Base-by-base conservation (phyloP, 2,113 vertebrate genomes). In the Pogona vitticeps region DNA sequence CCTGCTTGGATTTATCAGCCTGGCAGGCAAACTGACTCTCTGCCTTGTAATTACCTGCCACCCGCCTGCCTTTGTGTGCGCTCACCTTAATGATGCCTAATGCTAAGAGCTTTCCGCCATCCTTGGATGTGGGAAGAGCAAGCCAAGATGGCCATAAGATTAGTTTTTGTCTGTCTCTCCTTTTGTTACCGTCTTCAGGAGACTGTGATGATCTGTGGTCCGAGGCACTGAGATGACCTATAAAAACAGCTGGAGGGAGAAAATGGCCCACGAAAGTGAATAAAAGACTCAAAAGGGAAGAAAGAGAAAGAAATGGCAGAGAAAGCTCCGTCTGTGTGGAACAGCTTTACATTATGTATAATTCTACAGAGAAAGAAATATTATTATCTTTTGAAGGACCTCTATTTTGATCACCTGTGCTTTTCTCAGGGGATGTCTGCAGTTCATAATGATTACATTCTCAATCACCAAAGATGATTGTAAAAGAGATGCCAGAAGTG, bases 61-160 rank as follows among this genome's bases (percentile, higher is more conserved):
- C 78, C 14, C 23, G 80, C 80, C 15, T 33, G 13, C 73, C 86
- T 40, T 72, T 90, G 83, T 89, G 71, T 0, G 65, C 26, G 28
- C 0, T 18, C 2, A 0, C 26, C 5, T 0, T 0, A 77, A 56
- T 85, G 67, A 67, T 91, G 88, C 42, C 26, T 0, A 67, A 89
- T 59, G 14, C 76, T 1, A 23, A 4, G 17, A 56, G 14, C 1
- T 36, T 67, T 52, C 82, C 3, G 40, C 10, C 72, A 13, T 63
- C 65, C 52, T 2, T 81, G 42, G 18, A 36, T 13, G 26, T 0
- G 31, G 52, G 26, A 1, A 0, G 8, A 78, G 26, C 52, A 33
- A 7, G 46, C 0, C 3, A 28, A 23, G 13, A 85, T 1, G 0
- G 0, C 0, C 0, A 1, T 21, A 26, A 26, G 36, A 61, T 3